A percentile compares a stretch with the other conserved stretches of the same genome.
These are phyloP conservation scores for Synaphobranchus kaupii DNA, from an alignment of 2,797 vertebrate species.

Conservation along the genomic window DNA sequence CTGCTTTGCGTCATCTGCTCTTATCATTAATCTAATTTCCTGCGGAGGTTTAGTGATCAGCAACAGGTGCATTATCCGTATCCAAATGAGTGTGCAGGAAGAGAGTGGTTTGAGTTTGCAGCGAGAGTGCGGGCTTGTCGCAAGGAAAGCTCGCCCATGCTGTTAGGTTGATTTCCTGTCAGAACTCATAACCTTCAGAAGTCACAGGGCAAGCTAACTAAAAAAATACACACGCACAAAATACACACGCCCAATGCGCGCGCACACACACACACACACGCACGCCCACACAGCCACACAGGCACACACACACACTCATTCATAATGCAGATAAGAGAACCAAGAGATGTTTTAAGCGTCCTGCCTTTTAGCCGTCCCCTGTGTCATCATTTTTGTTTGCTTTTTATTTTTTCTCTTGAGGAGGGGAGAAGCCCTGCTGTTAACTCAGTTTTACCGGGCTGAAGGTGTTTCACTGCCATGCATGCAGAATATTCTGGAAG, in stretches of 20 bases:
- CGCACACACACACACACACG: neutral
- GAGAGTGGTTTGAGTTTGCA: neutral
- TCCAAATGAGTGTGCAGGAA: neutral
- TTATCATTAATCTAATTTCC: neutral
- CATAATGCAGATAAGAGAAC: neutral
- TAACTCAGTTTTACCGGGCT: neutral
- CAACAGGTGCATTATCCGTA: neutral
- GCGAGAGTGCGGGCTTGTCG: neutral
- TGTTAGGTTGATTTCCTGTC: constrained; percentile 46
- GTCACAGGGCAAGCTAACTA: constrained; percentile 31
- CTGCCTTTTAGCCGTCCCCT: neutral
- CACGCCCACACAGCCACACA: too few species aligned
- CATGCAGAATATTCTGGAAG: neutral
- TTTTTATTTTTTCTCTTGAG: neutral
- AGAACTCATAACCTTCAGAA: constrained; percentile 15
- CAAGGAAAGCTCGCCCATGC: constrained; percentile 24
- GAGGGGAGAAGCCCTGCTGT: neutral
- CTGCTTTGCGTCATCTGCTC: neutral
- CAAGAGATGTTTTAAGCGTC: neutral
- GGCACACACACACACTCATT: neutral
- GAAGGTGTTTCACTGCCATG: neutral
- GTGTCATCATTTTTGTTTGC: neutral
- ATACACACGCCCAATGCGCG: neutral
- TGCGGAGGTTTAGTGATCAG: neutral
- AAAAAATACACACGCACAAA: constrained; percentile 15